phyloP scores from a whole-genome alignment of 2,888 invertebrate genomes.

The Eurytoma californica region DNA sequence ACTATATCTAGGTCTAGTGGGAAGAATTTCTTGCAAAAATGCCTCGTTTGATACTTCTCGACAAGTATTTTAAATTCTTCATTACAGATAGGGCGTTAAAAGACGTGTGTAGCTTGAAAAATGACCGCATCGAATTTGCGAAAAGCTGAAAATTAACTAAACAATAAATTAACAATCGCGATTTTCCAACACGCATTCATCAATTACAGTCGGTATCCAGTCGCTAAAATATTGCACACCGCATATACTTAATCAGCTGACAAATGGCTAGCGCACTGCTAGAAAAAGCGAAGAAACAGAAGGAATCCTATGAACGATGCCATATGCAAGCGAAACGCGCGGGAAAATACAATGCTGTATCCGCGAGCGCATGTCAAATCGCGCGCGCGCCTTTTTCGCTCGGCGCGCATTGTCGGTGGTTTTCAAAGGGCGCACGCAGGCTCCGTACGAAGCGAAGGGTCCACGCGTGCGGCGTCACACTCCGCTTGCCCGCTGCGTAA shows the following conservation, averaged over 20 bases:
- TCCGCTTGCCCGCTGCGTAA: slow-evolving; percentile 35
- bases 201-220: not conserved
- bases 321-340: not conserved
- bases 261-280: not conserved
- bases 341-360: not conserved
- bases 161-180: too few relatives aligned
- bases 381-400: slow-evolving; percentile 29
- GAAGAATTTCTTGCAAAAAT: too few relatives aligned
- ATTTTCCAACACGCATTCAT: too few relatives aligned
- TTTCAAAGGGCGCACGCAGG: slow-evolving; percentile 54
- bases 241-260: not conserved
- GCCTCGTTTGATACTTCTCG: too few relatives aligned
- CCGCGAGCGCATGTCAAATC: slow-evolving; percentile 10
- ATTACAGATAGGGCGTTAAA: too few relatives aligned
- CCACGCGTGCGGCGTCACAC: slow-evolving; percentile 25
- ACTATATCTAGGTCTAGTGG: too few relatives aligned
- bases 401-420: slow-evolving; percentile 55
- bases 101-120: too few relatives aligned
- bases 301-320: not conserved
- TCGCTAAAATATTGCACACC: not conserved
- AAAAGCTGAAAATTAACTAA: too few relatives aligned
- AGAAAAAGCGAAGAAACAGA: not conserved
- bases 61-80: too few relatives aligned
- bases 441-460: too few relatives aligned
- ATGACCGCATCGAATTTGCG: too few relatives aligned